Percentiles rank a stretch among this genome's conserved stretches.
phyloP scores from a whole-genome alignment of 2,113 vertebrate species.

The Thryonomys swinderianus region DNA sequence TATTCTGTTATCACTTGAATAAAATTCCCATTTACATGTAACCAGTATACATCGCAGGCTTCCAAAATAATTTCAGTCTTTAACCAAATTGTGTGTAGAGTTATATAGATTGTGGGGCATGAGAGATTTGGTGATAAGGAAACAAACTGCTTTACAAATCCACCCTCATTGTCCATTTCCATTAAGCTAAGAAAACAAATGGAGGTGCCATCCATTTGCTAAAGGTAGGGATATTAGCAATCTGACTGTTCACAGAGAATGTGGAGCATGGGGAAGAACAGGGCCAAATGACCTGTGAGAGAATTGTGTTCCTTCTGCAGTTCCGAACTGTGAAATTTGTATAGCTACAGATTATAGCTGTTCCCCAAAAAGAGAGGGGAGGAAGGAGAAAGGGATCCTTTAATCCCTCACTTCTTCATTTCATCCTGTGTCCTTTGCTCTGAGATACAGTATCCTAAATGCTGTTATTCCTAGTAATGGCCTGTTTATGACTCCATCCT shows the following conservation, averaged over 20 bases:
- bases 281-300: background rate
- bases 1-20: constrained; percentile 5
- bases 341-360: constrained; percentile 15
- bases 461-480: background rate
- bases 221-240: background rate
- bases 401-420: constrained; percentile 50
- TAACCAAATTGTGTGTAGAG: constrained; percentile 12
- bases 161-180: background rate
- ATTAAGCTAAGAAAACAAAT: background rate
- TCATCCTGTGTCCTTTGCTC: background rate
- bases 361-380: constrained; percentile 6
- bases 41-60: background rate
- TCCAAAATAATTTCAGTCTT: background rate
- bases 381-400: constrained; percentile 4
- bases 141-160: constrained; percentile 1
- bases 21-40: constrained; percentile 15
- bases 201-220: background rate
- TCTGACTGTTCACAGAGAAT: background rate
- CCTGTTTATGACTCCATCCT: constrained; percentile 28
- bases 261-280: background rate
- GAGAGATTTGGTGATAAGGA: background rate
- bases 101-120: background rate
- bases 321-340: constrained; percentile 29
- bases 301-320: background rate
- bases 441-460: background rate